phyloP scores from a whole-genome alignment of 2,888 invertebrate genomes.

The Muscina levida region DNA sequence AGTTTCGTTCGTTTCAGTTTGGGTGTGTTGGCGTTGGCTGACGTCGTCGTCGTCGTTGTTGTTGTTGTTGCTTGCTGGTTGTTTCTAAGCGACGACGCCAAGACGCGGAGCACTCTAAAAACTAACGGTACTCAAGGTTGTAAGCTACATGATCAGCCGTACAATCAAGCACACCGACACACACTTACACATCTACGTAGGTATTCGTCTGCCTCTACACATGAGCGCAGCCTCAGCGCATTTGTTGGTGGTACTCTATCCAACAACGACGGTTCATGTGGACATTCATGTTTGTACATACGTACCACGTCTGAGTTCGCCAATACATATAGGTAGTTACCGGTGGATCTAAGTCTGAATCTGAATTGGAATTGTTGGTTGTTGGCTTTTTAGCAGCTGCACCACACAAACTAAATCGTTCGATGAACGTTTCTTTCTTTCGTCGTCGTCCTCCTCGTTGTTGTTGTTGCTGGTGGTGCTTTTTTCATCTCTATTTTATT shows the following conservation, averaged over 20 bases:
- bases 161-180: conserved; percentile 52
- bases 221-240: neutral
- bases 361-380: conserved; percentile 58
- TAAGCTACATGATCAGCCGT: conserved; percentile 63
- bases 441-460: neutral
- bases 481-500: too few relatives aligned
- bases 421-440: conserved; percentile 32
- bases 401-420: conserved; percentile 60
- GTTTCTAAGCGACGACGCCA: conserved; percentile 60
- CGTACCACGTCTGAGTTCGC: too few relatives aligned
- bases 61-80: conserved; percentile 29
- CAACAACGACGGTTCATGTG: conserved; percentile 27
- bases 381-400: conserved; percentile 63
- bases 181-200: conserved; percentile 30
- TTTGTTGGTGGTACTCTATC: neutral
- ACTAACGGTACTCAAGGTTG: conserved; percentile 69
- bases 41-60: conserved; percentile 14
- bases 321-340: too few relatives aligned
- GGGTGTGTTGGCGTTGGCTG: conserved; percentile 64
- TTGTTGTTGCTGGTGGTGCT: too few relatives aligned
- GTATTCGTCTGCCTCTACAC: conserved; percentile 27
- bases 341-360: too few relatives aligned
- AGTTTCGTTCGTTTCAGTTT: conserved; percentile 55
- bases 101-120: conserved; percentile 64
- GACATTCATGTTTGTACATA: neutral